Conservation (phyloP, 2,113 vertebrate species). For the Lasiurus borealis region DNA sequence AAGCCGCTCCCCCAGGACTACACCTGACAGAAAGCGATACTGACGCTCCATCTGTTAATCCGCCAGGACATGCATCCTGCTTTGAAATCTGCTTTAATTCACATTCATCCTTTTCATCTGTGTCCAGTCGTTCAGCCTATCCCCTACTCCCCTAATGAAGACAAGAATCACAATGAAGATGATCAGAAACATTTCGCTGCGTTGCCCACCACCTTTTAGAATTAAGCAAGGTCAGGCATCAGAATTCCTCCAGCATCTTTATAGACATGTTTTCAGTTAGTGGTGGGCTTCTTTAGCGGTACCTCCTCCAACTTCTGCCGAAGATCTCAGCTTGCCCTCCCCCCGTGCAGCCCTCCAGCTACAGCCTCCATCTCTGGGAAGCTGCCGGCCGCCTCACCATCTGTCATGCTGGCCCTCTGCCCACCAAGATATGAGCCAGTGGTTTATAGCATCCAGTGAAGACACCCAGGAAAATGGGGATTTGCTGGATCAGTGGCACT, state of each 20-base stretch:
- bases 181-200: neutral
- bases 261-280: neutral
- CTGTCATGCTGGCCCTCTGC: slow-evolving; percentile 69
- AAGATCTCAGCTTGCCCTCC: slow-evolving; percentile 18
- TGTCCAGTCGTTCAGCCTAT: neutral
- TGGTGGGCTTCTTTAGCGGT: neutral
- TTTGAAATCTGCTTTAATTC: neutral
- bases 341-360: neutral
- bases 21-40: neutral
- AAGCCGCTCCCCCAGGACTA: neutral
- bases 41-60: neutral
- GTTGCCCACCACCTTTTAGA: neutral
- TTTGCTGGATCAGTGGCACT: neutral
- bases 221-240: slow-evolving; percentile 31
- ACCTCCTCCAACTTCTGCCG: neutral
- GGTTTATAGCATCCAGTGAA: slow-evolving; percentile 9
- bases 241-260: neutral
- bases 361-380: slow-evolving; percentile 41
- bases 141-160: neutral
- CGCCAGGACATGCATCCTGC: neutral
- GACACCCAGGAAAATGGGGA: neutral
- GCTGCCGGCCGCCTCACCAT: slow-evolving; percentile 53
- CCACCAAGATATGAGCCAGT: neutral
- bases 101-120: accelerated
- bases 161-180: neutral